Evolutionary conservation across 2,113 vertebrate species (phyloP), one percentile per base, ranked within the genome.

Genomic region (Okapia johnstoni): DNA sequence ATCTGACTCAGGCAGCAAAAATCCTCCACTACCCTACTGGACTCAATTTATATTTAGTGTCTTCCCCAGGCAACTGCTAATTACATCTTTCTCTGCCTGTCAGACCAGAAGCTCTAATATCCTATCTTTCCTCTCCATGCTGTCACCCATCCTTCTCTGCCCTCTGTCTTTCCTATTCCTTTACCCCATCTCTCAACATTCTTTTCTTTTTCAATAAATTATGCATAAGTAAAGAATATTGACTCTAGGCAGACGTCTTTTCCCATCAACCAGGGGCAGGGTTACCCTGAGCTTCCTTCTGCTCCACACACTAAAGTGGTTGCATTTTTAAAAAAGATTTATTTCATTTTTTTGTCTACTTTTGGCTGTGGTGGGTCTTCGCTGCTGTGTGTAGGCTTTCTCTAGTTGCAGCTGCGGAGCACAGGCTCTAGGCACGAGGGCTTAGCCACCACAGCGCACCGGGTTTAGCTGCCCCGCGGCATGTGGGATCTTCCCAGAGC

Each of bases 171-270:
- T 52, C 50, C 26, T 79, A 10, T 60, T 7, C 63, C 52, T 21
- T 25, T 17, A 48, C 23, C 43, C 36, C 30, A 14, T 43, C 30
- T 97, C 87, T 81, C 63, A 85, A 76, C 57, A 55, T 43, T 30
- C 85, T 58, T 63, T 91, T 23, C 90, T 97, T 96, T 88, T 61
- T 52, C 90, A 98, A 97, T 97, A 97, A 97, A 98, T 54, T 80
- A 60, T 17, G 3, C 73, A 92, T 79, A 33, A 9, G 66, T 91
- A 84, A 97, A 96, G 30, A 93, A 90, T 55, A 87, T 0, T 66
- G 88, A 76, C 54, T 96, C 11, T 9, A 40, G 14, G 66, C 0
- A 85, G 66, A 77, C 15, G 83, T 96, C 30, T 92, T 91, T 94
- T 89, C 40, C 76, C 26, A 80, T 83, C 43, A 48, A n/a, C 80